phyloP scores from a whole-genome alignment of 1,140 invertebrate genomes.

The Brachionus rubens region DNA sequence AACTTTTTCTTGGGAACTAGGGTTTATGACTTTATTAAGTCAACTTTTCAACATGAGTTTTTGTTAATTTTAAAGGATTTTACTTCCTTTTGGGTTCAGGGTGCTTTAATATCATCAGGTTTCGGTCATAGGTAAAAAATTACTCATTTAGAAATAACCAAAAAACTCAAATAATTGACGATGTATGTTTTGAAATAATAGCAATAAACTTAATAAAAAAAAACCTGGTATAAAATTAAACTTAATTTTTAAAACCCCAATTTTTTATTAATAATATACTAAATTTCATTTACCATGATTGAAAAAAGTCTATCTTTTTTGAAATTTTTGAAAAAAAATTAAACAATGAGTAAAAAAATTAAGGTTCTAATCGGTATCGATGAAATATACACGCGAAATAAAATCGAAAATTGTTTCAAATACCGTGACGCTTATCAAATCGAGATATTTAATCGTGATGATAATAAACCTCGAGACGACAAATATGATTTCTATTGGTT shows the following conservation, averaged over 20 bases:
- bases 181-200: neutral
- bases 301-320: too few relatives aligned
- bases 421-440: neutral
- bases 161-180: too few relatives aligned
- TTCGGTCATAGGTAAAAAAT: too few relatives aligned
- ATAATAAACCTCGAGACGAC: neutral
- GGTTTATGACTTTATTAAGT: too few relatives aligned
- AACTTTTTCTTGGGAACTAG: too few relatives aligned
- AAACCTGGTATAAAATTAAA: neutral
- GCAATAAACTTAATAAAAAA: neutral
- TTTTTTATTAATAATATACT: neutral
- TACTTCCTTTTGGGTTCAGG: too few relatives aligned
- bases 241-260: neutral
- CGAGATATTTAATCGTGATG: neutral
- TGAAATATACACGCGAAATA: slow-evolving; percentile 2
- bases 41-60: too few relatives aligned
- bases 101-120: too few relatives aligned
- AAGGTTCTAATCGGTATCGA: slow-evolving; percentile 27
- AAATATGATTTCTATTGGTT: slow-evolving; percentile 24
- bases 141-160: too few relatives aligned
- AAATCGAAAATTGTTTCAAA: slow-evolving; percentile 7
- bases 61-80: too few relatives aligned
- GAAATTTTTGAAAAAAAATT: too few relatives aligned
- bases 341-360: neutral
- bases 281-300: too few relatives aligned